phyloP scores from a whole-genome alignment of 1,140 invertebrate species.

The Achatina immaculata region DNA sequence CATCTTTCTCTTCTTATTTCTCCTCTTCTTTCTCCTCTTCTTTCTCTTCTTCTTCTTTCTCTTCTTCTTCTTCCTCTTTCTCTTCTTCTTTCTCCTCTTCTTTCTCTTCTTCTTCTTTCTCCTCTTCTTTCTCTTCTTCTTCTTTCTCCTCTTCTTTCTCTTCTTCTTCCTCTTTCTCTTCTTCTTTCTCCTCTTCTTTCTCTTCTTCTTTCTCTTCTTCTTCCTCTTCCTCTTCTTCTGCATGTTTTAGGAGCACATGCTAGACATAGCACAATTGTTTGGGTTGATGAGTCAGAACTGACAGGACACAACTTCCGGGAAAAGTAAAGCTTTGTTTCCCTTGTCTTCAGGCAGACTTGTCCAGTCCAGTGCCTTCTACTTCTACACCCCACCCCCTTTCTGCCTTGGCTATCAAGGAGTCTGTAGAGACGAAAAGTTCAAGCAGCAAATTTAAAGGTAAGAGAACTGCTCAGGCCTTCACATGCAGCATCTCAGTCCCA shows the following conservation, averaged over 20 bases:
- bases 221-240: background rate
- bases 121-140: background rate
- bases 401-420: slow-evolving; percentile 27
- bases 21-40: slow-evolving; percentile 16
- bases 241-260: too few species aligned
- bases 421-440: slow-evolving; percentile 7
- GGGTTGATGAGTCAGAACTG: too few species aligned
- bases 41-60: background rate
- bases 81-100: too few species aligned
- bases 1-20: background rate
- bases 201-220: slow-evolving; percentile 10
- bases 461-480: background rate
- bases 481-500: background rate
- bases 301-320: too few species aligned
- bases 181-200: slow-evolving; percentile 8
- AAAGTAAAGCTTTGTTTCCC: too few species aligned
- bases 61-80: too few species aligned
- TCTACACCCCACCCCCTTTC: slow-evolving; percentile 19
- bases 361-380: background rate
- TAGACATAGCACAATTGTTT: too few species aligned
- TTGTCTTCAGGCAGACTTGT: slow-evolving; percentile 7
- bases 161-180: background rate
- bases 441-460: slow-evolving; percentile 28
- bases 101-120: background rate
- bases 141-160: slow-evolving; percentile 1